Evolutionary conservation across 2,888 invertebrate species (phyloP).

Genomic region (Ernsta delagoae): DNA sequence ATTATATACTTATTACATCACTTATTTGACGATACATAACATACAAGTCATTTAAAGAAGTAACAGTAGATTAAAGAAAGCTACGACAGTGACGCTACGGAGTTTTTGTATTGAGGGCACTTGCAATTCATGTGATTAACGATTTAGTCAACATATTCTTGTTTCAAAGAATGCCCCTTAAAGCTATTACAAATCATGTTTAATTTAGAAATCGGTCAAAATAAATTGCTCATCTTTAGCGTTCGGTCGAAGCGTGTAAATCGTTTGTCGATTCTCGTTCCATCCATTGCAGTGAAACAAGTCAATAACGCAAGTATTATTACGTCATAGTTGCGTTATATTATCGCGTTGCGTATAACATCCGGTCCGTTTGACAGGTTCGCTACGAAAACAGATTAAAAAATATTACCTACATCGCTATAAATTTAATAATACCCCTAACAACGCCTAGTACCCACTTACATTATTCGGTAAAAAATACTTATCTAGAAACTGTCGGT

Average conservation of each 20-base stretch:
- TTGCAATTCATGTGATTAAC: too few relatives aligned
- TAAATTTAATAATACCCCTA: conserved; percentile 47
- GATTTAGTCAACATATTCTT: too few relatives aligned
- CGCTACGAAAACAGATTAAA: conserved; percentile 38
- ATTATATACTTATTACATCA: background rate
- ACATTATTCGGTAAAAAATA: conserved; percentile 52
- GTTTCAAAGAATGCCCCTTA: too few relatives aligned
- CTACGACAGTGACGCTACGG: background rate
- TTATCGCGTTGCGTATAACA: conserved; percentile 21
- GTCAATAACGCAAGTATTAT: conserved; percentile 17
- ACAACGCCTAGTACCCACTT: conserved; percentile 59
- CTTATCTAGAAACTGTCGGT: conserved; percentile 46
- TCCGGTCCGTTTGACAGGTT: conserved; percentile 26
- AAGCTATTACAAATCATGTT: too few relatives aligned
- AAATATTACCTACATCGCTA: conserved; percentile 43
- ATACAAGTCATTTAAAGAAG: background rate
- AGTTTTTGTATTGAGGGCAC: too few relatives aligned
- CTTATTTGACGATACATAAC: too few relatives aligned
- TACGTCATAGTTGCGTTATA: conserved; percentile 9
- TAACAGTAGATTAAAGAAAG: background rate
- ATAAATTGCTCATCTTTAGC: too few relatives aligned
- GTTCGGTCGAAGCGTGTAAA: too few relatives aligned
- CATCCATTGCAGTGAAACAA: conserved; percentile 20
- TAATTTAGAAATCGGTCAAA: too few relatives aligned
- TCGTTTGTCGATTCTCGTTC: too few relatives aligned